Base-by-base conservation (phyloP, 2,113 vertebrate species). In the Malaclemys terrapin region DNA sequence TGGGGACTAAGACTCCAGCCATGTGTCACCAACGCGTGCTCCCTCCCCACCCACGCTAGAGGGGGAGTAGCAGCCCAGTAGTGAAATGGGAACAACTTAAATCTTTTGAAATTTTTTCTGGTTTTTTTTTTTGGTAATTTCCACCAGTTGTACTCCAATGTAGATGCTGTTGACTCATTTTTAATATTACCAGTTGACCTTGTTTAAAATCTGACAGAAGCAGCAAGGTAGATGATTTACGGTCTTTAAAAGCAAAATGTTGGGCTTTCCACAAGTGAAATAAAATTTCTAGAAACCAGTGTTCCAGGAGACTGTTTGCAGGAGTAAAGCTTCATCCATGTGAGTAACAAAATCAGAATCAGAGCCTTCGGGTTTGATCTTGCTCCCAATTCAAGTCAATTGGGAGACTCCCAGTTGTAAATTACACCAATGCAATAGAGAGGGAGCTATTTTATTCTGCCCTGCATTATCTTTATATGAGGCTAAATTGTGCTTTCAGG, bases 391-490 rank as follows among this genome's bases (percentile, higher is more conserved):
- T 69, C 35, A 8, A 69, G 31, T 35, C 14, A 69, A n/a, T 17
- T 14, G 31, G 62, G 35, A 69, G 35, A 69, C 62, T 16, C 13
- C 7, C 7, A 17, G 25, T 25, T 57, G 25, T 57, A 57, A 27
- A 57, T 49, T 47, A 79, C 27, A 49, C 3, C 29, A 72, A 6
- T 45, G 6, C 14, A 84, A n/a, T 80, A 80, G 69, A 57, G 86
- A 47, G n/a, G 2, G 3, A 27, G 1, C 42, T 24, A 80, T 31
- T 47, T 1, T n/a, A 27, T 50, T 82, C 25, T 25, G 56, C 11
- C 2, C 2, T 31, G 5, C 8, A 11, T 54, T 79, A 24, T 69
- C 69, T n/a, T 35, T 10, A 49, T 0, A 0, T 0, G 0, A 62
- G 19, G 31, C 53, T 10, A 19, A 76, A 85, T 29, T 65, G 38